Conservation (phyloP, 2,113 vertebrate genomes). For the Nipponia nippon region DNA sequence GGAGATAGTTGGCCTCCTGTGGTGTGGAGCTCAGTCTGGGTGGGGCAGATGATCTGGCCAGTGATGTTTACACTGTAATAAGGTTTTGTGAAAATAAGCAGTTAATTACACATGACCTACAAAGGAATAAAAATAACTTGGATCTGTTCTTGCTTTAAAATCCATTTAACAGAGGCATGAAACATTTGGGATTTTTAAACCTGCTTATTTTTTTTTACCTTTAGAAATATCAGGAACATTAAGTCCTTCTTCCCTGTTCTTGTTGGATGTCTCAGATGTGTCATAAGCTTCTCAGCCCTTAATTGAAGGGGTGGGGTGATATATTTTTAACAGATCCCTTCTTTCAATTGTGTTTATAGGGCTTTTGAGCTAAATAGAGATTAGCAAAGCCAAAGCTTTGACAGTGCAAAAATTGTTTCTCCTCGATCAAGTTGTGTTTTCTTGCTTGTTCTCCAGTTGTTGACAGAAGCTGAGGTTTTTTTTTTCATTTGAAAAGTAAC, state of each 20-base stretch:
- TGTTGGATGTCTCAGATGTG: slow-evolving; percentile 53
- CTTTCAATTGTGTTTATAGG: slow-evolving; percentile 54
- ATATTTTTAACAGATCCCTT: slow-evolving; percentile 65
- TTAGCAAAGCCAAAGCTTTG: slow-evolving; percentile 29
- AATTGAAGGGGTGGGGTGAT: slow-evolving; percentile 63
- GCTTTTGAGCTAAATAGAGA: slow-evolving; percentile 52
- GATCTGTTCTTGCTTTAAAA: slow-evolving; percentile 1
- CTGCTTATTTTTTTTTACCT: neutral
- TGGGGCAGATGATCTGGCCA: slow-evolving; percentile 9
- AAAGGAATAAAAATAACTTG: slow-evolving; percentile 30
- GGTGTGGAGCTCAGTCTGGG: neutral
- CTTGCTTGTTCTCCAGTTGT: neutral
- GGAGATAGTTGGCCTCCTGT: neutral
- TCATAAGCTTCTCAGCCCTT: slow-evolving; percentile 61
- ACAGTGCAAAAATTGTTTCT: neutral
- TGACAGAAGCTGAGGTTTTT: neutral
- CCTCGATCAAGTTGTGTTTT: neutral
- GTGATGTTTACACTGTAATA: slow-evolving; percentile 39
- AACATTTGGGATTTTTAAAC: neutral
- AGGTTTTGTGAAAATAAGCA: slow-evolving; percentile 55
- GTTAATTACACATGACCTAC: slow-evolving; percentile 50
- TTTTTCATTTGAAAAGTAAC: neutral
- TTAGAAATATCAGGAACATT: slow-evolving; percentile 45
- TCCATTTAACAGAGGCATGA: slow-evolving; percentile 2
- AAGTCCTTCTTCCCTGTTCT: slow-evolving; percentile 45